These are phyloP conservation scores for Planiliza haematocheilus DNA, from an alignment of 2,113 vertebrate species.

Conservation along the genomic window DNA sequence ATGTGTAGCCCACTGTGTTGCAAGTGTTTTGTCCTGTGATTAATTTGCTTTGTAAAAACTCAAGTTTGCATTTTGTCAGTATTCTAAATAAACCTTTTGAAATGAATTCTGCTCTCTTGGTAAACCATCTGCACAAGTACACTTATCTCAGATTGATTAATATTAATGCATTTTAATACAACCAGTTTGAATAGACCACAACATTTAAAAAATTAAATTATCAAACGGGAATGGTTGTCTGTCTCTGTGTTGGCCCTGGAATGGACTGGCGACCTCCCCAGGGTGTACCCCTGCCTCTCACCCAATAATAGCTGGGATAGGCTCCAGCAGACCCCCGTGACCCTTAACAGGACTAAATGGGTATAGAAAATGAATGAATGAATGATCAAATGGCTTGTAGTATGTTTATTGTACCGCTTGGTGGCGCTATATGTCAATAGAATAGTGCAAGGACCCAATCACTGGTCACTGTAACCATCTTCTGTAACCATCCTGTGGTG, in stretches of 20 bases:
- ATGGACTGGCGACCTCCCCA: no score
- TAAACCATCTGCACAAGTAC: neutral
- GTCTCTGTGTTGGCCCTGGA: no score
- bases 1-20: slow-evolving; percentile 72
- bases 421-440: slow-evolving; percentile 5
- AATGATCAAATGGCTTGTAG: slow-evolving; percentile 7
- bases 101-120: slow-evolving; percentile 13
- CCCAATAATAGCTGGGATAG: no score
- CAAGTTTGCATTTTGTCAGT: slow-evolving; percentile 63
- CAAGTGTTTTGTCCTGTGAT: slow-evolving; percentile 68
- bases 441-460: neutral
- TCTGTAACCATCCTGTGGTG: no score
- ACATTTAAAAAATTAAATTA: no score
- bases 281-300: no score
- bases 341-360: no score
- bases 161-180: no score
- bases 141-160: neutral
- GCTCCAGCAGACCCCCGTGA: no score
- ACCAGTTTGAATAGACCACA: no score
- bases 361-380: no score
- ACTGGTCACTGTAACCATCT: neutral
- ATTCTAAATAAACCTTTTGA: slow-evolving; percentile 78
- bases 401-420: slow-evolving; percentile 3
- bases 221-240: no score
- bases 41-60: slow-evolving; percentile 73